Conservation (phyloP, 30 jellyfish, hydroid and myxozoan species). For the Mastigias papua region DNA sequence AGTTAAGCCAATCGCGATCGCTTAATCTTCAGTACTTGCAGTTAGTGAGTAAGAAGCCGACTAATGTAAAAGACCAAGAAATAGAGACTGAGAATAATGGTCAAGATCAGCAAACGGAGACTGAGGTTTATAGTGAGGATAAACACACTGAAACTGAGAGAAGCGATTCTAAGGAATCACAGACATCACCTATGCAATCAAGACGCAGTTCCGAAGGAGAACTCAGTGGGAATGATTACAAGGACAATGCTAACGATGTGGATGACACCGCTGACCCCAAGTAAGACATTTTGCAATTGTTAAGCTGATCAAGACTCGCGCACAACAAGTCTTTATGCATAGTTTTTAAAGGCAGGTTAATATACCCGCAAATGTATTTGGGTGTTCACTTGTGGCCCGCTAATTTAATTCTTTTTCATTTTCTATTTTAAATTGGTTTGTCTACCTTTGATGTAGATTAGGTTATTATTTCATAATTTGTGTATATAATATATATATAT, state of each 20-base stretch:
- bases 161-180: slow-evolving; percentile 59
- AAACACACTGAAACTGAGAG: slow-evolving; percentile 73
- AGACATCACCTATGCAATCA: slow-evolving; percentile 74
- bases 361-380: too few relatives aligned
- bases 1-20: slow-evolving; percentile 53
- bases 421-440: too few relatives aligned
- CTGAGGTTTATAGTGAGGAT: slow-evolving; percentile 47
- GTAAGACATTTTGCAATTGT: too few relatives aligned
- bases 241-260: background rate
- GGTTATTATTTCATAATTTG: too few relatives aligned
- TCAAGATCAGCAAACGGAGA: slow-evolving; percentile 68
- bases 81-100: slow-evolving; percentile 49
- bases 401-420: too few relatives aligned
- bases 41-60: slow-evolving; percentile 38
- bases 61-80: slow-evolving; percentile 48
- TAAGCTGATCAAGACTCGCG: too few relatives aligned
- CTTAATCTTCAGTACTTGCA: slow-evolving; percentile 49
- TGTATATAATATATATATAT: too few relatives aligned
- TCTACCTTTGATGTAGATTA: too few relatives aligned
- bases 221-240: slow-evolving; percentile 3
- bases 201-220: slow-evolving; percentile 29
- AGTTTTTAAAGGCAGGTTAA: too few relatives aligned
- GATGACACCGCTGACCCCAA: background rate
- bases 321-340: too few relatives aligned
- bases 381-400: too few relatives aligned